Base-by-base conservation (phyloP, 1,140 invertebrate genomes). In the Drosophila subpulchrella region DNA sequence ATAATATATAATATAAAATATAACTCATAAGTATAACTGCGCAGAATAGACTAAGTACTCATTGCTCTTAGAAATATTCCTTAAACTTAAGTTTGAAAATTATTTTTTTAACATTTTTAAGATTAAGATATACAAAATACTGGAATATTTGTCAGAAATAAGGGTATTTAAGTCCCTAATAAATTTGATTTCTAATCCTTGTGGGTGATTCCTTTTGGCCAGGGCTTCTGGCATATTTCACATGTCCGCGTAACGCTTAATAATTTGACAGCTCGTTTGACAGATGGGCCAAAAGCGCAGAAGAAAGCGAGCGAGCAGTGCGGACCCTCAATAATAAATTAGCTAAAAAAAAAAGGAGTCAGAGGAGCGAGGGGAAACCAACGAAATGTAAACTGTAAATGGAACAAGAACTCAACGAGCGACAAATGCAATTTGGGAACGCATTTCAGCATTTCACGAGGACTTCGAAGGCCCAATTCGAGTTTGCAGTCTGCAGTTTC, bases 261-360 rank as follows among this genome's bases (percentile, higher is more conserved):
- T 81, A 85, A 85, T 85, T 85, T 85, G 81, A 85, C 81, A 85
- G 81, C 68, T 78, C 75, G 48, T 70, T 78, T 85, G 82, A 85
- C 81, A 81, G 82, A 85, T 85, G 81, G 83, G 77, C 66, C 66
- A 50, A 17, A 15, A 46, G 58, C 54, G 53, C 36, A 20, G 13
- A 13, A 38, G 42, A 57, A 48, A 59, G 11, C 15, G 57, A 32
- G 8, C 36, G 27, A 46, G 32, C 12, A 47, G 53, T 34, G 58
- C 57, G 36, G 46, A 42, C 36, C 32, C 63, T 53, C 81, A 85
- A 85, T 85, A 85, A 85, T 85, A 86, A 85, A 85, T 85, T 85
- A 85, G 74, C 82, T 72, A 79, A 81, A 85, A 67, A 81, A 85
- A 67, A 67, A 47, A 4, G 20, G 17, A 66, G 44, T 30, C n/a